A percentile compares a stretch with the other conserved stretches of the same genome.
Conservation (phyloP, 35 echinoderm and acorn worm species). For the Chiridota heheva region DNA sequence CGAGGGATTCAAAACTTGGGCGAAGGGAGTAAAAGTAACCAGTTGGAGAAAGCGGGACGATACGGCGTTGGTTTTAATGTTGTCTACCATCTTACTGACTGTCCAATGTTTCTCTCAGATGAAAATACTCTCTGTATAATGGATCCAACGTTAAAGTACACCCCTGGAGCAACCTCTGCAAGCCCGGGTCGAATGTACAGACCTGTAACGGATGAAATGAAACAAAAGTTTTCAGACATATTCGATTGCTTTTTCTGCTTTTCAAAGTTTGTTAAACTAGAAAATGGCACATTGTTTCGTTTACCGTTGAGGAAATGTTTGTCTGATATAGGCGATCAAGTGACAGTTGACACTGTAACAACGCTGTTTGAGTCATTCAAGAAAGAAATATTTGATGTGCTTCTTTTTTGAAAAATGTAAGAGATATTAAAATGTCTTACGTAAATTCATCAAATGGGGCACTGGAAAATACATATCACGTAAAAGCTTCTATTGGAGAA, state of each 20-base stretch:
- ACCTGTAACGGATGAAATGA: background rate
- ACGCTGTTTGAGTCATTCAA: background rate
- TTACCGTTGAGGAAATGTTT: too few relatives aligned
- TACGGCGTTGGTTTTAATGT: slow-evolving; percentile 83
- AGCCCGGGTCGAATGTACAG: slow-evolving; percentile 33
- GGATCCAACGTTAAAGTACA: slow-evolving; percentile 49
- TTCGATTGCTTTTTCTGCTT: slow-evolving; percentile 45
- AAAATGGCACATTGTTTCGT: slow-evolving; percentile 49
- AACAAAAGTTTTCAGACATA: slow-evolving; percentile 33
- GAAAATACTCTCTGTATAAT: slow-evolving; percentile 54
- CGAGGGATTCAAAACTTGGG: slow-evolving; percentile 78
- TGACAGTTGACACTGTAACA: background rate
- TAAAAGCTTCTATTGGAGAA: background rate
- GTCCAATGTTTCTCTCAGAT: slow-evolving; percentile 58
- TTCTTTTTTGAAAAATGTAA: slow-evolving; percentile 32
- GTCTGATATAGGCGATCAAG: slow-evolving; percentile 12
- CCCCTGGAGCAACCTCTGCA: background rate
- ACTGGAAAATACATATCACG: background rate
- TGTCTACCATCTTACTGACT: slow-evolving; percentile 80
- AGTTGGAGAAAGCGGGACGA: slow-evolving; percentile 49
- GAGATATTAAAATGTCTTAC: slow-evolving; percentile 24
- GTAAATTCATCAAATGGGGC: background rate
- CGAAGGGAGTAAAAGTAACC: slow-evolving; percentile 49
- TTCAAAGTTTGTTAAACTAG: background rate
- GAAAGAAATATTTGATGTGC: slow-evolving; percentile 22